Evolutionary conservation across 1,140 invertebrate genomes (phyloP), one percentile per base, ranked within the genome.

Genomic region (Agraylea sexmaculata): DNA sequence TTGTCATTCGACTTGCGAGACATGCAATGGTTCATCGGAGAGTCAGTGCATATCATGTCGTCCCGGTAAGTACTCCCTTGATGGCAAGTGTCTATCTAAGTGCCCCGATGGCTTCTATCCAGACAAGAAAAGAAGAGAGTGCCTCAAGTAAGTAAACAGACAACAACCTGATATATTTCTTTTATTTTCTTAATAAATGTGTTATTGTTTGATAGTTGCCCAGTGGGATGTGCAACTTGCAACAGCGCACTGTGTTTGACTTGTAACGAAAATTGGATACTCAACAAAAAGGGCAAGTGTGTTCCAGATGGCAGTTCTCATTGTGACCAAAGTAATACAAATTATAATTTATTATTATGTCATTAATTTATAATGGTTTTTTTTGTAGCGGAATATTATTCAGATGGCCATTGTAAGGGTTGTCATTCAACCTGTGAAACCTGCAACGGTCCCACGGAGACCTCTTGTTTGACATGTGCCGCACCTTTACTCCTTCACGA

Each of bases 41-140:
- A 70, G 75, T 23, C 77, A 89, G 42, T 92, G 87, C 60, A 77
- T 90, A 23, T 76, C 78, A 10, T 91, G 87, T 60, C 71, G 71
- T 29, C 56, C 71, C 21, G 77, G 77, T 42, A 64, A 69, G 29
- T 83, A 73, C 50, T 74, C 75, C 22, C 66, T 75, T 46, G 71
- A 80, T 50, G 78, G 77, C 39, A 62, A 69, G 46, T 76, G 74
- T 53, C 56, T 75, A n/a, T 63, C 66, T 35, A 60, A 69, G 13
- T 88, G 83, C 54, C 81, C 82, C 1, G 66, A 65, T 22, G 77
- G 78, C 6, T 80, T 75, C 52, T 83, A 74, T 57, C 73, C 75
- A 0, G 82, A 87, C 49, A 78, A 78, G 44, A 80, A 83, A 43
- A 70, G 80, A 23, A 69, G 75, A 37, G 83, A 85, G 57, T 87